Evolutionary conservation across 1,140 invertebrate species (phyloP).

Genomic region (Microplitis mediator): DNA sequence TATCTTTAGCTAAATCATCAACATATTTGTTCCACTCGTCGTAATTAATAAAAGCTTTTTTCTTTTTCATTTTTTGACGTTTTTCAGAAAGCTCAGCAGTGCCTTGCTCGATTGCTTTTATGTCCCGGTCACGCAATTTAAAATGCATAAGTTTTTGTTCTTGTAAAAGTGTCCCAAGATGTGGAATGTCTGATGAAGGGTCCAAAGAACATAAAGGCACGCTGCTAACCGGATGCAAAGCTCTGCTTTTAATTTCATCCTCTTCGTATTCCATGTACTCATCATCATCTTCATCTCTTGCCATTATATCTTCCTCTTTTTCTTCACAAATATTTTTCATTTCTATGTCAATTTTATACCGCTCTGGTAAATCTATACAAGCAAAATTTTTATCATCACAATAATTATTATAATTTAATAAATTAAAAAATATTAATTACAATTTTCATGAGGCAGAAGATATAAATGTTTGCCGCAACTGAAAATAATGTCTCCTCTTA

Average conservation of each 20-base stretch:
- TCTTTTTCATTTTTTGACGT: slow-evolving; percentile 19
- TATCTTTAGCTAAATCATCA: slow-evolving; percentile 23
- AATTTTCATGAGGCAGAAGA: slow-evolving; percentile 38
- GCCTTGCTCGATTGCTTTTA: slow-evolving; percentile 30
- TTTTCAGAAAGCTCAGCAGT: background rate
- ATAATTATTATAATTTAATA: background rate
- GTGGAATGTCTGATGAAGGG: slow-evolving; percentile 13
- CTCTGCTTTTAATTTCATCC: slow-evolving; percentile 20
- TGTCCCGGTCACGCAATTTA: slow-evolving; percentile 38
- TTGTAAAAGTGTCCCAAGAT: slow-evolving; percentile 30
- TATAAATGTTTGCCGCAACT: slow-evolving; percentile 37
- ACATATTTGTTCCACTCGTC: slow-evolving; percentile 40
- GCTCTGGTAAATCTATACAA: slow-evolving; percentile 39
- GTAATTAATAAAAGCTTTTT: slow-evolving; percentile 32
- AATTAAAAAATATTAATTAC: slow-evolving; percentile 26
- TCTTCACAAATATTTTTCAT: slow-evolving; percentile 28
- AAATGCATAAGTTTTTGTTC: slow-evolving; percentile 33
- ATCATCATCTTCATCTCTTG: slow-evolving; percentile 3
- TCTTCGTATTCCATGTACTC: slow-evolving; percentile 29
- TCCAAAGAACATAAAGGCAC: slow-evolving; percentile 35
- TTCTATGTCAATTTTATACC: slow-evolving; percentile 36
- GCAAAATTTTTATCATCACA: background rate
- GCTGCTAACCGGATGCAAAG: slow-evolving; percentile 35
- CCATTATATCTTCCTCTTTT: slow-evolving; percentile 15
- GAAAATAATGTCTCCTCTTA: slow-evolving; percentile 39